Base-by-base conservation (phyloP, 64 coral and sea anemone genomes). In the Pocillopora damicornis region DNA sequence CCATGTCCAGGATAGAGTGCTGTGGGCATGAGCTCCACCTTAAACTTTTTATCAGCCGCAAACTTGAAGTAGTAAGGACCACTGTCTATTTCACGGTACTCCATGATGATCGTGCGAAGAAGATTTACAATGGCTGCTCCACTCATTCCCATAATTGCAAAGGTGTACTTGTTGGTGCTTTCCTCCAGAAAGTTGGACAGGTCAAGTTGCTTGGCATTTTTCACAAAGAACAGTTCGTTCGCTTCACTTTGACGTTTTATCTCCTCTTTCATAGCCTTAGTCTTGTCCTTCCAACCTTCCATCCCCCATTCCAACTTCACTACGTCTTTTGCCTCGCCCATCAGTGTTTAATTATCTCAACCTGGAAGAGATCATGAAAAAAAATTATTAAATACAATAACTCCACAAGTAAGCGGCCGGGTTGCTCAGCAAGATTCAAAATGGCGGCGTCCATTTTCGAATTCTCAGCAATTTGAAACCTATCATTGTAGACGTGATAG, bases 31-130 rank as follows among this genome's bases (percentile, higher is more conserved):
- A 97, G 67, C 63, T 97, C 94, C 35, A 97, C 11, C 26, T 90
- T 97, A 38, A 97, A 97, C 42, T 93, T 97, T 60, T 97, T 97
- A 63, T 97, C 94, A 45, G 92, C 94, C 61, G 91, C 94, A 78
- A 93, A 97, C 76, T 97, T 91, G 45, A 97, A 82, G 23, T 71
- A 97, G 71, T 90, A 97, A 36, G 94, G 94, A 26, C 94, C 94
- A 12, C 63, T 74, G 63, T 87, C 90, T 23, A 79, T 86, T n/a
- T 90, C 78, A 45, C 90, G 90, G 35, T 88, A 88, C 69, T 97
- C 87, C 59, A 58, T 22, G 61, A 90, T 93, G 35, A 97, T 76
- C 18, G 88, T 87, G 25, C 88, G 63, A 51, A 97, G 73, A 20
- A 97, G 86, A 59, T 93, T 97, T 5, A 97, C 88, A 2, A 97